phyloP scores from a whole-genome alignment of 2,888 invertebrate genomes.

The Tenthredo mesomela region DNA sequence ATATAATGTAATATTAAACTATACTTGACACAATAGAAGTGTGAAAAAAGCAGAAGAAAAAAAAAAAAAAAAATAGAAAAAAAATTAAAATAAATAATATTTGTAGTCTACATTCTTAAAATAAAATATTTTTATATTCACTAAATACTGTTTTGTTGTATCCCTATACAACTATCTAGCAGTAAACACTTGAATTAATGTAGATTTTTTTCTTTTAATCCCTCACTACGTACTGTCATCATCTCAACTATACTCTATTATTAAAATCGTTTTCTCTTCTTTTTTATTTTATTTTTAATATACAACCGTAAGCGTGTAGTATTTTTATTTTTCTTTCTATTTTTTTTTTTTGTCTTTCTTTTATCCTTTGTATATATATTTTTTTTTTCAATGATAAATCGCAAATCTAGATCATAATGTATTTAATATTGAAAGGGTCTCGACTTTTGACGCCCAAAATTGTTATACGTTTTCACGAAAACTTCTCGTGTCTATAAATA shows the following conservation, averaged over 20 bases:
- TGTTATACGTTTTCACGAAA: slow-evolving; percentile 69
- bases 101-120: slow-evolving; percentile 37
- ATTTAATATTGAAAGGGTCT: slow-evolving; percentile 61
- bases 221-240: slow-evolving; percentile 7
- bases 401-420: slow-evolving; percentile 49
- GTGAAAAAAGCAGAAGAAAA: background rate
- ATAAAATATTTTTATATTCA: slow-evolving; percentile 49
- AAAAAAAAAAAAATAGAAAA: background rate
- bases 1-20: background rate
- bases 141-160: slow-evolving; percentile 42
- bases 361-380: background rate
- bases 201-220: background rate
- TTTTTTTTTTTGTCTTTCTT: background rate
- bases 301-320: background rate
- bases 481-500: slow-evolving; percentile 74
- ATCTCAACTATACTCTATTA: slow-evolving; percentile 26
- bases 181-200: slow-evolving; percentile 33
- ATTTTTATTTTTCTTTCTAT: background rate
- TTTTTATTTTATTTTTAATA: background rate
- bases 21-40: slow-evolving; percentile 6
- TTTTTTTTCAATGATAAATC: background rate
- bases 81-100: background rate
- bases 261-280: background rate
- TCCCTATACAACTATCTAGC: background rate
- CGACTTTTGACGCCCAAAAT: slow-evolving; percentile 71